Evolutionary conservation across 2,888 invertebrate species (phyloP).

Genomic region (Andricus quercusramuli): DNA sequence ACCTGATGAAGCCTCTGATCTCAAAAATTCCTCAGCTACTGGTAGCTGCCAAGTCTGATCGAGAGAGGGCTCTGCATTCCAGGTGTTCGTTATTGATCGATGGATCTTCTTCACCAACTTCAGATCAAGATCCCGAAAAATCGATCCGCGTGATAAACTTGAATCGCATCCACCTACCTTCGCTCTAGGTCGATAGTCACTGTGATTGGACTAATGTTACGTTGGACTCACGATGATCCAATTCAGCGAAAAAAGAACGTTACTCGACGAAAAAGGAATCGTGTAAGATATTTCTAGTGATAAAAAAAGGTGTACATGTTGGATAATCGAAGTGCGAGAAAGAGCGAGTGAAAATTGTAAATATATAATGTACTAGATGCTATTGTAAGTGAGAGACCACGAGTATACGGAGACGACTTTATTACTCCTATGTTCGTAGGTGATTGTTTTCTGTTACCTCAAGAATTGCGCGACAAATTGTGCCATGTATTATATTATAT

Average conservation of each 20-base stretch:
- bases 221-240: constrained; percentile 10
- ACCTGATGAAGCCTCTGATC: neutral
- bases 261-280: constrained; percentile 22
- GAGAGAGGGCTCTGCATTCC: neutral
- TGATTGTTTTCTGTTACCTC: constrained; percentile 35
- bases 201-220: constrained; percentile 57
- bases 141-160: constrained; percentile 16
- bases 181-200: constrained; percentile 54
- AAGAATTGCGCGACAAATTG: constrained; percentile 28
- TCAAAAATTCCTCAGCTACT: neutral
- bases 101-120: neutral
- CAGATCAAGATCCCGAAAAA: neutral
- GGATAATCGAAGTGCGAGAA: constrained; percentile 28
- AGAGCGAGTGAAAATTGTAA: constrained; percentile 43
- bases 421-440: constrained; percentile 38
- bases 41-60: neutral
- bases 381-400: constrained; percentile 44
- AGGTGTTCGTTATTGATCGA: constrained; percentile 4
- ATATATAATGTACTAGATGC: constrained; percentile 36
- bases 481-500: constrained; percentile 35
- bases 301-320: constrained; percentile 35
- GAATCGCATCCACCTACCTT: constrained; percentile 11
- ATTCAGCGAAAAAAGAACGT: constrained; percentile 7
- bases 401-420: constrained; percentile 50
- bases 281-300: constrained; percentile 35